Conservation (phyloP, 2,113 vertebrate species). For the Pseudolaguvia tuberculata region DNA sequence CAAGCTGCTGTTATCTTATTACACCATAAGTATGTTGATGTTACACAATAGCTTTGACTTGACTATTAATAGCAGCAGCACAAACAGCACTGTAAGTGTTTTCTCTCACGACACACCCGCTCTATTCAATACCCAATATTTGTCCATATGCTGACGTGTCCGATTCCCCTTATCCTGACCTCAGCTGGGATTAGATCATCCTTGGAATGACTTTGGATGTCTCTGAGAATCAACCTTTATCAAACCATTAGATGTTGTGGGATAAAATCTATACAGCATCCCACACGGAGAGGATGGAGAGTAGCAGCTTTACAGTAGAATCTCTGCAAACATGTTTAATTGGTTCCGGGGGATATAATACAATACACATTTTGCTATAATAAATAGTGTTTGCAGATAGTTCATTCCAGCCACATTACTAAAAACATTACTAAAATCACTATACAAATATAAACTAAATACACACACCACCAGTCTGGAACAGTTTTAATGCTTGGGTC, state of each 20-base stretch:
- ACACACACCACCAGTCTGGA: too few species aligned
- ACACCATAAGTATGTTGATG: constrained; percentile 29
- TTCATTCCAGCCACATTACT: too few species aligned
- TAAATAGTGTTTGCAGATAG: too few species aligned
- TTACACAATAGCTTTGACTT: constrained; percentile 13
- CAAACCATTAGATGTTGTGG: constrained; percentile 25
- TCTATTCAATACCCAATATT: constrained; percentile 40
- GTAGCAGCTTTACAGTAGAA: background rate
- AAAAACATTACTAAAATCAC: too few species aligned
- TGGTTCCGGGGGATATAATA: too few species aligned
- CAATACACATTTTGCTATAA: too few species aligned
- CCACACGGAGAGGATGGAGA: constrained; percentile 7
- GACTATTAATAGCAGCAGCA: constrained; percentile 21
- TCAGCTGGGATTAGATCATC: constrained; percentile 41
- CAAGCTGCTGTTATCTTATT: constrained; percentile 27
- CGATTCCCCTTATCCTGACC: constrained; percentile 27
- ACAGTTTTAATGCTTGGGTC: too few species aligned
- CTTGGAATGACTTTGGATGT: constrained; percentile 33
- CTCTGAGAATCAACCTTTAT: constrained; percentile 41
- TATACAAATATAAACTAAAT: too few species aligned
- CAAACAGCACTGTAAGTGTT: background rate
- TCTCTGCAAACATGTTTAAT: too few species aligned
- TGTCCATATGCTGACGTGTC: constrained; percentile 33
- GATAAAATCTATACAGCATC: constrained; percentile 30
- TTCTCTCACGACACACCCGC: constrained; percentile 1